phyloP scores from a whole-genome alignment of 2,113 vertebrate species.

The Benitochromis conjunctus region DNA sequence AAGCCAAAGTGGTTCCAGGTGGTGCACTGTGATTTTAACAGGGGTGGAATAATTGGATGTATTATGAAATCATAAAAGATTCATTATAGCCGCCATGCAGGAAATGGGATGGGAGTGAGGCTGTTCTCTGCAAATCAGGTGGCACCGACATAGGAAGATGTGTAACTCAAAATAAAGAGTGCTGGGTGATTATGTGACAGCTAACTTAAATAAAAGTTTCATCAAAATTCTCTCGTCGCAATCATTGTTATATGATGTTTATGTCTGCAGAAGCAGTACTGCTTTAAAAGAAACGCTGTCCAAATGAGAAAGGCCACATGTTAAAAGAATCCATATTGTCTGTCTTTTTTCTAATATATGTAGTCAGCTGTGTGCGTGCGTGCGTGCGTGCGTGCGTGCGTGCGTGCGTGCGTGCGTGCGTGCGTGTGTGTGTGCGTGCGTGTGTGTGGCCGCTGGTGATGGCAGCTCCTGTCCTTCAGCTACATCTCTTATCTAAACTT shows the following conservation, averaged over 20 bases:
- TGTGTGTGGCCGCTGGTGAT: neutral
- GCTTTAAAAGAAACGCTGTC: neutral
- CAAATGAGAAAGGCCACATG: neutral
- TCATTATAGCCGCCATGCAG: constrained; percentile 56
- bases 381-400: no score
- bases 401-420: no score
- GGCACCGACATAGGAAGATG: neutral
- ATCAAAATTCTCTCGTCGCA: neutral
- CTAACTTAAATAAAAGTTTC: constrained; percentile 7
- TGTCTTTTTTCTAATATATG: neutral
- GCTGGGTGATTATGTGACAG: constrained; percentile 16
- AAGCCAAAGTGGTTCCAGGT: constrained; percentile 70
- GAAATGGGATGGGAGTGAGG: constrained; percentile 53
- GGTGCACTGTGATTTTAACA: constrained; percentile 65
- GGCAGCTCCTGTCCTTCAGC: constrained; percentile 57
- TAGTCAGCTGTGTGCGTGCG: neutral
- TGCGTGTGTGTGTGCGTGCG: neutral
- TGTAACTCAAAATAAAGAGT: neutral
- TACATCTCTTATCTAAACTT: constrained; percentile 40
- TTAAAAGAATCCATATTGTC: neutral
- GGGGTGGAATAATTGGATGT: constrained; percentile 63
- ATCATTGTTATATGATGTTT: neutral
- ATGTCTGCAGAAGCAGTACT: neutral
- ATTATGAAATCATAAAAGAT: constrained; percentile 73
- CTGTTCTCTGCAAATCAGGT: constrained; percentile 50